Percentiles rank a stretch among this genome's conserved stretches.
Conservation (phyloP, 2,113 vertebrate genomes). For the Podiceps cristatus region DNA sequence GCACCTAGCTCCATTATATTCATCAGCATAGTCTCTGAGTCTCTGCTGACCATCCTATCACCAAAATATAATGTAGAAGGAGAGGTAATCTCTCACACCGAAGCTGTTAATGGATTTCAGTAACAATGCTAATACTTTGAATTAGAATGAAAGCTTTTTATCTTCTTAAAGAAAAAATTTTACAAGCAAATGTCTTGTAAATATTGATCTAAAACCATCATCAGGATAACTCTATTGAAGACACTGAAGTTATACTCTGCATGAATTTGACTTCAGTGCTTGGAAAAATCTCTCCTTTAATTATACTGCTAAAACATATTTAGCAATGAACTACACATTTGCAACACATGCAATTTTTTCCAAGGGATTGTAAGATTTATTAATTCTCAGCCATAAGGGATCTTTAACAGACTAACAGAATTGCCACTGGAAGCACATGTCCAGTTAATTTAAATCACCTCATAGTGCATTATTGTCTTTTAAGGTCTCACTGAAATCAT, state of each 20-base stretch:
- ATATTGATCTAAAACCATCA: not conserved
- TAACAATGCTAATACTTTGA: not conserved
- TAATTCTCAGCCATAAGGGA: not conserved
- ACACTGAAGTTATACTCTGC: not conserved
- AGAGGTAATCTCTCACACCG: not conserved
- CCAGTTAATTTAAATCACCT: constrained; percentile 63
- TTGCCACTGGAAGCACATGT: constrained; percentile 12
- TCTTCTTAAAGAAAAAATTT: not conserved
- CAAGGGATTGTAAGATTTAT: not conserved
- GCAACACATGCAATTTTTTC: not conserved
- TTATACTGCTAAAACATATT: not conserved
- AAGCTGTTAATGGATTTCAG: not conserved
- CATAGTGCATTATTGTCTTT: constrained; percentile 33
- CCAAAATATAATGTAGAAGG: not conserved
- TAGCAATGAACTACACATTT: not conserved
- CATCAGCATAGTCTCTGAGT: not conserved
- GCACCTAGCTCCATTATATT: not conserved
- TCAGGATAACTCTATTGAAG: not conserved
- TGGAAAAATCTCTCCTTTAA: constrained; percentile 1
- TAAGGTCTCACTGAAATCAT: not conserved
- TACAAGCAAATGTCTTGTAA: not conserved
- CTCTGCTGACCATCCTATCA: not conserved
- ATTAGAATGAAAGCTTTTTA: not conserved
- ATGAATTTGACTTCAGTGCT: not conserved
- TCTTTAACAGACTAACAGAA: constrained; percentile 17